Evolutionary conservation across 2,888 invertebrate species (phyloP), one percentile per base, ranked within the genome.

Genomic region (Megamerina dolium): DNA sequence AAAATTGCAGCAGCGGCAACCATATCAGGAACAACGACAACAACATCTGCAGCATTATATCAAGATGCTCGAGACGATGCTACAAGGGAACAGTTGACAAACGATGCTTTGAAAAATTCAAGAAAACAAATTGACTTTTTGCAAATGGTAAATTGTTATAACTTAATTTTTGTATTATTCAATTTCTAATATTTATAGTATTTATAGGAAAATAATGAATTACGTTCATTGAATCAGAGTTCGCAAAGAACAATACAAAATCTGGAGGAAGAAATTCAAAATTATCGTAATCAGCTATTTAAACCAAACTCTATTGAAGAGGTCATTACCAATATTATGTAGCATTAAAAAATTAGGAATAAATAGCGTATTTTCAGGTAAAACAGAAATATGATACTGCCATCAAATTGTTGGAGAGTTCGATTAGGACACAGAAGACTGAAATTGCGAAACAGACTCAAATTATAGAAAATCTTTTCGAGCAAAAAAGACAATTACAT

Each of bases 211-310:
- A 80, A 83, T 55, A 77, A 80, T 37, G 80, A 80, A 0, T 71
- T 81, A 3, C 73, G 77, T 34, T 75, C 79, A 14, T 62, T 86
- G 26, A 85, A 84, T 80, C 79, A 81, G 61, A 79, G 79, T 47
- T 77, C 83, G 0, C 73, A 83, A 47, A 77, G 77, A 58, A 80
- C 81, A 1, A 79, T 85, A 36, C 78, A 79, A 27, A 75, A 76
- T 37, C 70, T 86, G 44, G 85, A 87, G 60, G 75, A 74, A 16
- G 83, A 86, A 68, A 64, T 86, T 3, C 77, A 75, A 63, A 69
- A 75, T 18, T 80, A 79, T 57, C 60, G 63, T 1, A 51, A 48
- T 23, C 63, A 65, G 40, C 31, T 68, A 18, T 52, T 37, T 42
- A 44, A 41, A 27, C 48, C 52, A 8, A 57, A 47, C 34, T 52